phyloP scores from a whole-genome alignment of 2,113 vertebrate genomes.

The Romanogobio albipinnatus region DNA sequence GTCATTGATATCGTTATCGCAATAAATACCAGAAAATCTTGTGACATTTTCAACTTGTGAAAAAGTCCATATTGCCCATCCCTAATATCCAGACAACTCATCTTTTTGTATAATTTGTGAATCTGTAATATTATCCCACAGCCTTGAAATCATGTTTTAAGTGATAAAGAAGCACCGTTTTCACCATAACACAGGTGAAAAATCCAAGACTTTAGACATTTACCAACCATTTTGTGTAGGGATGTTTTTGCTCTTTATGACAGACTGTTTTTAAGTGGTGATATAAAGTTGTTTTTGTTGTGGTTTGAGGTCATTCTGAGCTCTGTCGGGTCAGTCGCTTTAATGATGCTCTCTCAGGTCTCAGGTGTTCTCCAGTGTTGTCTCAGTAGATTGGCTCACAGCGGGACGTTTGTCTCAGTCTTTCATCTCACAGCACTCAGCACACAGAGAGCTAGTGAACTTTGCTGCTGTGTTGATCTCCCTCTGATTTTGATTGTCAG shows the following conservation, averaged over 20 bases:
- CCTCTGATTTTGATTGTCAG: conserved; percentile 5
- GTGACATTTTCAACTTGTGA: too few relatives aligned
- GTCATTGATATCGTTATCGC: too few relatives aligned
- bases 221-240: not conserved
- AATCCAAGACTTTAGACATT: not conserved
- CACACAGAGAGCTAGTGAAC: conserved; percentile 8
- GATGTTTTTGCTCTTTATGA: not conserved
- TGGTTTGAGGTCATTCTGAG: not conserved
- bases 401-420: not conserved
- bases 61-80: too few relatives aligned
- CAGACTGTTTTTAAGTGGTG: not conserved
- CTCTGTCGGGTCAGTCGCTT: not conserved
- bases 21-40: too few relatives aligned
- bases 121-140: not conserved
- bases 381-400: conserved; percentile 32
- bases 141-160: not conserved
- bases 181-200: not conserved
- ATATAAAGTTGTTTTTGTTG: not conserved
- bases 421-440: conserved; percentile 6
- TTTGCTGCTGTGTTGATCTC: not conserved
- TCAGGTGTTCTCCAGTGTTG: conserved; percentile 25
- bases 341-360: conserved; percentile 6
- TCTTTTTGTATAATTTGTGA: not conserved
- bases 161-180: not conserved
- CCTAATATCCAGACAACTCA: too few relatives aligned